Evolutionary conservation across 2,113 vertebrate species (phyloP), one percentile per base, ranked within the genome.

Genomic region (Cygnus buccinator): DNA sequence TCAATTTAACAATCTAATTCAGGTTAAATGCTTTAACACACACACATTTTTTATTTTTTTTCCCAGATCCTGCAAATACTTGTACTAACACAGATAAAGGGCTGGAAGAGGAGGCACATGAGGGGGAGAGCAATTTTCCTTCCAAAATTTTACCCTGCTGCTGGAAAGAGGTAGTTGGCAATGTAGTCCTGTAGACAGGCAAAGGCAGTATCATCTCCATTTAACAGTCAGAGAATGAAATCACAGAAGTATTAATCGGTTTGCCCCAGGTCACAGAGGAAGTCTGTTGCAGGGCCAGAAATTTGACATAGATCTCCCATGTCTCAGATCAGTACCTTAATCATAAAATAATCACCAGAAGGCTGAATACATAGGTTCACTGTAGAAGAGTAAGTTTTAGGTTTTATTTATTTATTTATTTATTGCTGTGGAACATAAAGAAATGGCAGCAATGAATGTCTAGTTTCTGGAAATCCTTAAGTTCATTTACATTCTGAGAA

Each of bases 271-370:
- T 86, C 61, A 87, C 46, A 74, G 23, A 68, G 35, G 43, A 90
- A 81, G 46, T 57, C 57, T 84, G 29, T 88, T 75, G n/a, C 68
- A 90, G 33, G 33, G 86, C n/a, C 62, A 89, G 76, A 90, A 95
- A 62, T 46, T 48, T 96, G 65, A 90, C 76, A 44, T 9, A 72
- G 52, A 94, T 94, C 37, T 93, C 76, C 48, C 61, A 48, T 57
- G 35, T 89, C 54, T 81, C 79, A 58, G n/a, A 72, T 87, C 37
- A 54, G 39, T 81, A 48, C 65, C 85, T 78, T 92, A 84, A 48
- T 67, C 33, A 72, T 48, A 16, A 90, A 77, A 72, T 74, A 71
- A 92, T 59, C 44, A 75, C 31, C 35, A 89, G 44, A 81, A 96
- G 7, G 22, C 48, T 57, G 58, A 71, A 71, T 67, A 63, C 17